These are phyloP conservation scores for Lithophane semibrunnea DNA, from an alignment of 2,888 invertebrate species.

Conservation along the genomic window DNA sequence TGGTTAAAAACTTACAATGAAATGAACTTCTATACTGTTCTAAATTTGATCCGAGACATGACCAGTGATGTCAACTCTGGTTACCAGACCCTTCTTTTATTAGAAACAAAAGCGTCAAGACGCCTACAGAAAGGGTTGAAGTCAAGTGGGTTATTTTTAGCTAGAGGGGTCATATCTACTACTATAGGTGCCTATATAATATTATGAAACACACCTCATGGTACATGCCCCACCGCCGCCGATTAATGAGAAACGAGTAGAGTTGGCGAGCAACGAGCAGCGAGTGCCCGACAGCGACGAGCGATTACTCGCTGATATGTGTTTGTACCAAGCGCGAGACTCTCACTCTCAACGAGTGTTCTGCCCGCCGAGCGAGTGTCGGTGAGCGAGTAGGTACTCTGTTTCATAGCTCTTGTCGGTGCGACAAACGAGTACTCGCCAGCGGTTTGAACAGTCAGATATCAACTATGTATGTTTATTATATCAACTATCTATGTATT, in stretches of 20 bases:
- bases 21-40: background rate
- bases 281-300: background rate
- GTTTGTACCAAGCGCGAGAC: too few relatives aligned
- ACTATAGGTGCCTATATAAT: slow-evolving; percentile 5
- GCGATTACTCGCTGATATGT: background rate
- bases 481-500: too few relatives aligned
- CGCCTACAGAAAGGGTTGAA: slow-evolving; percentile 32
- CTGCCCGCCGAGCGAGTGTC: background rate
- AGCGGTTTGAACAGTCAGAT: too few relatives aligned
- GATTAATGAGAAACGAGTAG: background rate
- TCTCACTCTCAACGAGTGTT: background rate
- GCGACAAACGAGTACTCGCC: background rate
- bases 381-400: background rate
- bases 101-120: slow-evolving; percentile 46
- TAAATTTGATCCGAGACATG: background rate
- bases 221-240: too few relatives aligned
- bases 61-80: slow-evolving; percentile 40
- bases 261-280: background rate
- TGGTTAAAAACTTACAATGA: background rate
- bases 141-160: slow-evolving; percentile 40
- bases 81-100: slow-evolving; percentile 39
- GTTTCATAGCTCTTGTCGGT: background rate
- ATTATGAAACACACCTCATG: background rate
- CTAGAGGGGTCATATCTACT: background rate
- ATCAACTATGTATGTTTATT: too few relatives aligned